Conservation (phyloP, 1,140 invertebrate species). For the Paracyclopina nana region DNA sequence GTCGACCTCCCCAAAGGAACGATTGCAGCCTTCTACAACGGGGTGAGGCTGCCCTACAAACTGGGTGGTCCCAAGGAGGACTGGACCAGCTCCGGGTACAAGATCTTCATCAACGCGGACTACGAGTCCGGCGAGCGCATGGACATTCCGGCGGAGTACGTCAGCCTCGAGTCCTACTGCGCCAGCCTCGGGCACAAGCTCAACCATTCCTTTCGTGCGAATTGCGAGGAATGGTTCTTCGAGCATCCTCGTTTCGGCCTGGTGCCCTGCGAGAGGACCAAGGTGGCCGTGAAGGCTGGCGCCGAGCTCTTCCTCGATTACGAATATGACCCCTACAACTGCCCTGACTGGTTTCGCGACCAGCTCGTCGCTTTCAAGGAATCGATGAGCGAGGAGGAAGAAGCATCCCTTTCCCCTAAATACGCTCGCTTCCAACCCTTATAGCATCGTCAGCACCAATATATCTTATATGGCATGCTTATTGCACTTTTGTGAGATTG, state of each 20-base stretch:
- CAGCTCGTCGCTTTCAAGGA: background rate
- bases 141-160: background rate
- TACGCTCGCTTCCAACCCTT: background rate
- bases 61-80: conserved; percentile 7
- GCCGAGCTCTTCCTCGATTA: conserved; percentile 12
- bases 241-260: conserved; percentile 14
- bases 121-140: conserved; percentile 12
- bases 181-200: conserved; percentile 9
- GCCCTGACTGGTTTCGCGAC: conserved; percentile 4
- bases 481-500: background rate
- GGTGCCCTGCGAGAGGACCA: conserved; percentile 5
- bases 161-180: background rate
- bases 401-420: background rate
- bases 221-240: conserved; percentile 14
- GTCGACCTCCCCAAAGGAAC: conserved; percentile 5
- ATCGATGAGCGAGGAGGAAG: background rate
- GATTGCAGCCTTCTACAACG: conserved; percentile 14
- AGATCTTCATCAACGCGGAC: conserved; percentile 15
- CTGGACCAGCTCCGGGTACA: conserved; percentile 11
- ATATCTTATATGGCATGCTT: background rate
- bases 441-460: background rate
- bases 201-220: conserved; percentile 10
- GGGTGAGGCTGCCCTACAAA: conserved; percentile 3
- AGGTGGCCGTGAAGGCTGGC: conserved; percentile 1
- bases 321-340: conserved; percentile 14